Base-by-base conservation (phyloP, 2,113 vertebrate genomes). In the Notarius quadriscutis region DNA sequence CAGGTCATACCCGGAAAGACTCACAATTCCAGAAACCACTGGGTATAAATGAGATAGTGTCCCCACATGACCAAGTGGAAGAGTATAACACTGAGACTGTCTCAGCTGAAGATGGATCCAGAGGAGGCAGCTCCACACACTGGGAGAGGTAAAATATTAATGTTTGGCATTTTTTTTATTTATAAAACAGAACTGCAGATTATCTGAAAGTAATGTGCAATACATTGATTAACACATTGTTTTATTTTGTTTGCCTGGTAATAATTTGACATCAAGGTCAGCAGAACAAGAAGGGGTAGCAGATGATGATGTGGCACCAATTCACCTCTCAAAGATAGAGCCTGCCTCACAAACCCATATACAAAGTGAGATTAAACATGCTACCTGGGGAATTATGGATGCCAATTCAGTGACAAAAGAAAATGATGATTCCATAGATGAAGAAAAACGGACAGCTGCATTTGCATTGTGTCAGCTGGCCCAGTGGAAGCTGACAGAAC, bases 391-490 rank as follows among this genome's bases (percentile, higher is more conserved):
- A 90, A 69, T 71, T 50, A 0, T 8, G 91, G 87, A 55, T 80
- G 81, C 27, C 51, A 34, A 11, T 60, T 51, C 7, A 84, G 83
- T 0, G 87, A 88, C 17, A 84, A 90, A 0, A 20, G 91, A n/a
- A 89, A 91, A 92, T 0, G 93, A 95, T 22, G 96, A 97, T 85
- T 91, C 93, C 22, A 94, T 94, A 3, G 97, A 98, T 0, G 81
- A 85, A 50, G 95, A 98, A 92, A 97, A 98, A 91, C 97, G 97
- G 91, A 97, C 95, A 0, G 98, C 97, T 0, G 98, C 98, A 0
- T 95, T 98, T 51, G 97, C 98, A 0, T 97, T 99, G 86, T 99
- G 98, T 89, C 97, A 99, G 89, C 94, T 99, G n/a, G 97, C 98
- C 0, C 87, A 86, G n/a, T 86, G 84, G 27, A 62, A 27, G 8